Conservation (phyloP, 2,113 vertebrate species). For the Micronycteris hirsuta region DNA sequence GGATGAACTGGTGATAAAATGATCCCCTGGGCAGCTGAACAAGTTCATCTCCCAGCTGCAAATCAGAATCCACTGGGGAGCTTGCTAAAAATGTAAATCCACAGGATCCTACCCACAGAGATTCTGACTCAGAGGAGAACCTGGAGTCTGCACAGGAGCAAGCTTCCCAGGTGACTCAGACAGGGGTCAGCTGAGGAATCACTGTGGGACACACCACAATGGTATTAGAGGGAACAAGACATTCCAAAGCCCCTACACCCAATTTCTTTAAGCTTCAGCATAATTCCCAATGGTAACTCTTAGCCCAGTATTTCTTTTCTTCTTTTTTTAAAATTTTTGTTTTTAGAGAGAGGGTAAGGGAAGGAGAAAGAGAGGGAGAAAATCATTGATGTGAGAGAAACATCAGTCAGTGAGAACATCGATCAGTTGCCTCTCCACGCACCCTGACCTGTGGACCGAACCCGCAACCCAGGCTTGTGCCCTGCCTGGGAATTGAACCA, state of each 20-base stretch:
- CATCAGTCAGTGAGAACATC: no score
- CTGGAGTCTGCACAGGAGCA: no score
- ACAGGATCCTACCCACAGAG: not conserved
- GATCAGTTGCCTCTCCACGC: no score
- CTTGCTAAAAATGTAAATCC: not conserved
- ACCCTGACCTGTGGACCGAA: no score
- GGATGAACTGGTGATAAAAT: not conserved
- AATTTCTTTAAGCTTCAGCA: not conserved
- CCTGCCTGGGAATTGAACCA: no score
- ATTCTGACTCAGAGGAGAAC: not conserved
- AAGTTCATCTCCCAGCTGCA: not conserved
- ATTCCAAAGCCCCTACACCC: not conserved
- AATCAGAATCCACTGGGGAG: not conserved
- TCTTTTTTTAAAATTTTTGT: no score
- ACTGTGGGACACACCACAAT: not conserved
- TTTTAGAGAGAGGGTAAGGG: no score
- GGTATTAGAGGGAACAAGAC: not conserved
- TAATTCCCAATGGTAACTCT: not conserved
- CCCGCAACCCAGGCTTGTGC: no score
- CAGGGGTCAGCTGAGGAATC: not conserved
- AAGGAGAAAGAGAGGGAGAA: no score
- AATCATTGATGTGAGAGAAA: no score
- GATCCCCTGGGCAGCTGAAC: not conserved
- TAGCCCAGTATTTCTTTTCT: not conserved
- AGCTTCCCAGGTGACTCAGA: not conserved